A percentile compares a stretch with the other conserved stretches of the same genome.
phyloP scores from a whole-genome alignment of 2,797 vertebrate species.

The Sphenodon punctatus region DNA sequence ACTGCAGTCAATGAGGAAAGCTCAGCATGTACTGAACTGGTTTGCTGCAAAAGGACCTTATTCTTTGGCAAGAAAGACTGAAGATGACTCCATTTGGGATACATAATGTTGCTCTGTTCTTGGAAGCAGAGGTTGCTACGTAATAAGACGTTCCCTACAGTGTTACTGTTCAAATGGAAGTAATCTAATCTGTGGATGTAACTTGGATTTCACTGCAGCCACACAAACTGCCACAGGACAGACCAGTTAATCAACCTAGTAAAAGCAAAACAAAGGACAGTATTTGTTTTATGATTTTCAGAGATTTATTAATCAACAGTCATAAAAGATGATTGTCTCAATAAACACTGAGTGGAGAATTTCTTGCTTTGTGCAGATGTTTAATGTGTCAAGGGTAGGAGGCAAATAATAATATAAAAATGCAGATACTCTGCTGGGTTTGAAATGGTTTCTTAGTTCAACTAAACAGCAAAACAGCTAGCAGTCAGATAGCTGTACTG shows the following conservation, averaged over 20 bases:
- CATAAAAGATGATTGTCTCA: background rate
- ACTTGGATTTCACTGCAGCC: background rate
- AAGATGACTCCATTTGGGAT: background rate
- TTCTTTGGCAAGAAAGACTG: background rate
- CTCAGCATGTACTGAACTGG: no score
- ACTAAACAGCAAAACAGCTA: background rate
- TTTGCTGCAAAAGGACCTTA: no score
- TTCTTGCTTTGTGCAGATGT: background rate
- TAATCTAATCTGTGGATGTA: constrained; percentile 12
- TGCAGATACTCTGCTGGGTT: background rate
- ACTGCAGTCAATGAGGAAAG: no score
- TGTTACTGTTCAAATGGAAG: background rate
- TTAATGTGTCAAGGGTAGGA: background rate
- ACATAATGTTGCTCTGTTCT: background rate
- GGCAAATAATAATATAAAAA: background rate
- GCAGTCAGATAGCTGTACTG: background rate
- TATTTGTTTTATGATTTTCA: background rate
- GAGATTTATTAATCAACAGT: background rate
- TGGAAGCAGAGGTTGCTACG: background rate
- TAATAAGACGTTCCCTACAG: background rate
- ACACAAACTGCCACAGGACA: background rate
- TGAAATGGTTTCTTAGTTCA: background rate
- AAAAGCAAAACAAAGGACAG: background rate
- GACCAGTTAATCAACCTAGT: background rate
- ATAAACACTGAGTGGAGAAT: background rate